Base-by-base conservation (phyloP, 1,140 invertebrate species). In the Subanguina moxae region DNA sequence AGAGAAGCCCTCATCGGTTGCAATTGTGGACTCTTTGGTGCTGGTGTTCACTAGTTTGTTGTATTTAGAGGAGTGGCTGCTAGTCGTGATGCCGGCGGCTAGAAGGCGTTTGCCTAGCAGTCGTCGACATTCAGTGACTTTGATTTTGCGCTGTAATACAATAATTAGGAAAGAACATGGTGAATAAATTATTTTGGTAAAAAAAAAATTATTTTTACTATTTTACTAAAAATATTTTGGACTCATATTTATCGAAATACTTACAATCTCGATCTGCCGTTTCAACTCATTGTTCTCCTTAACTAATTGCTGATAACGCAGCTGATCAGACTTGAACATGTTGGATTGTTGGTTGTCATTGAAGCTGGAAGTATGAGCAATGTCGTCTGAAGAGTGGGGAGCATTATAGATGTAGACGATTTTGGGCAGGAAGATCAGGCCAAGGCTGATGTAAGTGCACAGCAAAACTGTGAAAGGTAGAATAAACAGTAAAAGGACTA, bases 261-360 rank as follows among this genome's bases (percentile, higher is more conserved):
- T 85, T 83, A 94, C 93, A 87, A 90, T 89, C 75, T 90, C 88
- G 80, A 97, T 95, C 58, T 95, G 88, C 85, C 90, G 90, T 84
- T 95, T 92, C 57, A 97, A 86, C 83, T 96, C 91, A 80, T 95
- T 93, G 84, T 97, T 98, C 85, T 97, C 94, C 58, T 87, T 88
- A 13, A 95, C 84, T n/a, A 97, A 84, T 80, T 93, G 93, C 78
- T 93, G 89, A 83, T 94, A 94, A 57, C 89, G 87, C 83, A 97
- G 93, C 82, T 97, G 93, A 76, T 96, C 93, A 0, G 69, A 62
- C 45, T 68, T 66, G 23, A 71, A 70, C 23, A 78, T 59, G 19
- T 66, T 62, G 9, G 28, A 65, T 1, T 23, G 21, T 9, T 42
- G 19, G 28, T 75, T 28, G 19, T 25, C 38, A 11, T 56, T 66